phyloP scores from a whole-genome alignment of 2,888 invertebrate genomes.

The Smittia sp. region DNA sequence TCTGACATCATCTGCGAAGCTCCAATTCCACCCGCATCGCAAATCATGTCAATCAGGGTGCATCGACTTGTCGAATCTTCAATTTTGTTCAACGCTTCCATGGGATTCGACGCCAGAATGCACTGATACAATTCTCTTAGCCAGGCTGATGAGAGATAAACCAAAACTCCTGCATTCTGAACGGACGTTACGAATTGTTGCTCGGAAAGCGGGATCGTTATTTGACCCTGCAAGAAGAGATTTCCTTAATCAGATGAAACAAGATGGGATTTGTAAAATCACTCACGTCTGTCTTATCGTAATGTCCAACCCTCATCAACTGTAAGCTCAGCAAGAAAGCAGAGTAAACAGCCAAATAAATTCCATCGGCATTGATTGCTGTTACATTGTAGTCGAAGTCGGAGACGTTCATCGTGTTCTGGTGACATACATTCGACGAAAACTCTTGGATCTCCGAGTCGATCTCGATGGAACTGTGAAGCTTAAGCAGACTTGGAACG shows the following conservation, averaged over 20 bases:
- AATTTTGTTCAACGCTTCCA: constrained; percentile 49
- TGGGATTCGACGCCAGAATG: constrained; percentile 62
- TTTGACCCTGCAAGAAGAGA: constrained; percentile 46
- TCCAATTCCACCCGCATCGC: constrained; percentile 80
- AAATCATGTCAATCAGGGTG: constrained; percentile 53
- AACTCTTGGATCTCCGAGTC: constrained; percentile 91
- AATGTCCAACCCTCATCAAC: constrained; percentile 73
- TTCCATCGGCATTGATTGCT: constrained; percentile 89
- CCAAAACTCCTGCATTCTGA: constrained; percentile 86
- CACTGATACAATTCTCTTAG: constrained; percentile 88
- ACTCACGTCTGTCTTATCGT: constrained; percentile 59
- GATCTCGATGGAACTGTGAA: constrained; percentile 80
- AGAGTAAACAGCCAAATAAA: constrained; percentile 86
- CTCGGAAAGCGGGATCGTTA: constrained; percentile 65
- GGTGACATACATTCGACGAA: constrained; percentile 86
- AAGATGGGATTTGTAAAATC: background rate
- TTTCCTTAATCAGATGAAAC: background rate
- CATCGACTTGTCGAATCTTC: constrained; percentile 50
- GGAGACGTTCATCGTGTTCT: constrained; percentile 56
- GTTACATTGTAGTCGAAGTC: constrained; percentile 60
- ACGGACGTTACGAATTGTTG: constrained; percentile 90
- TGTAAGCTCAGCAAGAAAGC: constrained; percentile 78
- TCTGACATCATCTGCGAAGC: constrained; percentile 82
- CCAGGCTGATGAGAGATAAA: constrained; percentile 92
- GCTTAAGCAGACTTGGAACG: constrained; percentile 70